Conservation (phyloP, 2,113 vertebrate species). For the Cranoglanis bouderius region DNA sequence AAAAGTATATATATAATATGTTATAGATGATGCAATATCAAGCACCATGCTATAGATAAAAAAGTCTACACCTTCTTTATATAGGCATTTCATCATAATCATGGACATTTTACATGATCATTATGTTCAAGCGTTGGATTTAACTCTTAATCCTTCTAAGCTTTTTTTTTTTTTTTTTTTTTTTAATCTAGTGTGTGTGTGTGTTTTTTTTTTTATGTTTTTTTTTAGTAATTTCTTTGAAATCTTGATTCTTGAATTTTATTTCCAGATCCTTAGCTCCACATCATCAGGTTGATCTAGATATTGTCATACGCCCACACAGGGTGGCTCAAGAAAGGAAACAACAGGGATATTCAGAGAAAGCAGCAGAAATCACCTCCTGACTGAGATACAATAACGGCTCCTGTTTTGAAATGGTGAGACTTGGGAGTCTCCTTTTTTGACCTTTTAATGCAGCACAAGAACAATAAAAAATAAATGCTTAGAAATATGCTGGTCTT, state of each 20-base stretch:
- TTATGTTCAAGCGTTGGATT: conserved; percentile 2
- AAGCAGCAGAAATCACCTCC: background rate
- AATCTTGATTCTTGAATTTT: background rate
- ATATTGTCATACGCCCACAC: background rate
- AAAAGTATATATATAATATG: background rate
- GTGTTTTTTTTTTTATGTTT: background rate
- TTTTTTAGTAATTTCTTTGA: background rate
- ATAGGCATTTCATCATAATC: background rate
- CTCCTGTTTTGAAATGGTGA: background rate
- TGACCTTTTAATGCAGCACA: no score
- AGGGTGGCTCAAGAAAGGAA: conserved; percentile 8
- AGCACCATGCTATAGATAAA: background rate
- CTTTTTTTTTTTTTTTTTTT: background rate
- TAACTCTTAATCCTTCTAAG: background rate
- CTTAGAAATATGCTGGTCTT: background rate
- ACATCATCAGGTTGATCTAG: background rate
- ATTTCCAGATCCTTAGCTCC: background rate
- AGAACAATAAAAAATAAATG: background rate
- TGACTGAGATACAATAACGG: conserved; percentile 15
- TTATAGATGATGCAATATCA: background rate
- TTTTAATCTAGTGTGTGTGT: background rate
- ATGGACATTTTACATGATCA: background rate
- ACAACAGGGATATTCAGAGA: conserved; percentile 7
- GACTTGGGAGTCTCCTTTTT: background rate
- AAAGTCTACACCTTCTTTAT: background rate